phyloP scores from a whole-genome alignment of 2,888 invertebrate species.

The Drosophila putrida region DNA sequence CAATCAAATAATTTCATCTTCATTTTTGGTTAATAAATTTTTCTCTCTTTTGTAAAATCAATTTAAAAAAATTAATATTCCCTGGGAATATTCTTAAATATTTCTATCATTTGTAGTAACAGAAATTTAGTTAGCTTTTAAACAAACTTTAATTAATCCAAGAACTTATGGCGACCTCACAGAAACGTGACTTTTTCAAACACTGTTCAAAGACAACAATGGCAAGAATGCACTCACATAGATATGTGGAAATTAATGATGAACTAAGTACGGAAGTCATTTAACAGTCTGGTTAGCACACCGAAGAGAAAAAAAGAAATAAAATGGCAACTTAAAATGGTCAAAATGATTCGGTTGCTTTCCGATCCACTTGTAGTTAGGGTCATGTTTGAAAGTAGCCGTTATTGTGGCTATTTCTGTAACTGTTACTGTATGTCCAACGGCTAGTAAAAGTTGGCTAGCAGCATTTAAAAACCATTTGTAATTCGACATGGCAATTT shows the following conservation, averaged over 20 bases:
- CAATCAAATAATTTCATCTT: background rate
- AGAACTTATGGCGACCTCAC: no score
- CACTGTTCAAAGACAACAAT: background rate
- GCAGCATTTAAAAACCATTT: constrained; percentile 51
- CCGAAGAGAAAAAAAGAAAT: constrained; percentile 10
- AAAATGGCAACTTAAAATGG: constrained; percentile 45
- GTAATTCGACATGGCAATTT: constrained; percentile 39
- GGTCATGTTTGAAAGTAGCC: constrained; percentile 71
- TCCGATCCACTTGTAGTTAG: constrained; percentile 48
- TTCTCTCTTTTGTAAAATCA: no score
- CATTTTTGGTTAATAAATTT: no score
- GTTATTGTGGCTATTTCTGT: constrained; percentile 63
- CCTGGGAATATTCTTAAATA: no score
- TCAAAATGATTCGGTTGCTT: constrained; percentile 45
- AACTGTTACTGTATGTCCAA: constrained; percentile 30
- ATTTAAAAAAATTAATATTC: no score
- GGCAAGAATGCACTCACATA: background rate
- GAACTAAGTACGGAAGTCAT: constrained; percentile 68
- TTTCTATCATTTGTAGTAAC: no score
- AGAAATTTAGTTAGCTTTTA: no score
- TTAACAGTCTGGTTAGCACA: constrained; percentile 71
- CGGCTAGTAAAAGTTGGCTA: constrained; percentile 49
- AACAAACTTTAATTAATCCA: no score
- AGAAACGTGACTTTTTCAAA: background rate
- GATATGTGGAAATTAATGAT: constrained; percentile 16